A percentile compares a stretch with the other conserved stretches of the same genome.
Conservation (phyloP, 2,888 invertebrate genomes). For the Incurvaria masculella region DNA sequence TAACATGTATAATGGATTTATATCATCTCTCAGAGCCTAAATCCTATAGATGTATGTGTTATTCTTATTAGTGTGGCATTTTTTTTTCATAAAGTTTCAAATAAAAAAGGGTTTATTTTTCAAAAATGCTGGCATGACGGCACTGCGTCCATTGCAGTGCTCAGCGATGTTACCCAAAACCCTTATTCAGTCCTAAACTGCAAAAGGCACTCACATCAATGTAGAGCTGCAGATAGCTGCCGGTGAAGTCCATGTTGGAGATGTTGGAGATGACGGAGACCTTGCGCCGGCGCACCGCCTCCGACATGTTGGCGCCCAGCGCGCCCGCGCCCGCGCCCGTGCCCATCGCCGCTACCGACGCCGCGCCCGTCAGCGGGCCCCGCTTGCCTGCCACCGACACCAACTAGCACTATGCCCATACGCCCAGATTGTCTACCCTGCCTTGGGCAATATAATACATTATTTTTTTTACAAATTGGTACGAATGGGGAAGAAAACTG, state of each 20-base stretch:
- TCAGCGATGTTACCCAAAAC: not conserved
- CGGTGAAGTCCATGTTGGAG: slow-evolving; percentile 72
- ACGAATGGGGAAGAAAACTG: too few relatives aligned
- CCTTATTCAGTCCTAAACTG: slow-evolving; percentile 1
- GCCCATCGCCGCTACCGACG: slow-evolving; percentile 48
- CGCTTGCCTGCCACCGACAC: too few relatives aligned
- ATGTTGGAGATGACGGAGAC: slow-evolving; percentile 69
- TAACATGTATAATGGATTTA: too few relatives aligned
- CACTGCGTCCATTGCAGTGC: too few relatives aligned
- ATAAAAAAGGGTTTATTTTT: slow-evolving; percentile 8
- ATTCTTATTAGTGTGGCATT: not conserved
- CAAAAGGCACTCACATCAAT: slow-evolving; percentile 50
- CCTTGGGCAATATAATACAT: too few relatives aligned
- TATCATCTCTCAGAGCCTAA: too few relatives aligned
- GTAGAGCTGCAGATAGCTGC: slow-evolving; percentile 68
- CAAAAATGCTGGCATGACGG: slow-evolving; percentile 1
- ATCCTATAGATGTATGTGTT: too few relatives aligned
- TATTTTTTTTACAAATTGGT: too few relatives aligned
- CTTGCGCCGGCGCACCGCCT: slow-evolving; percentile 53
- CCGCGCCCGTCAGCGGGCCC: slow-evolving; percentile 33
- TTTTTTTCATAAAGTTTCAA: not conserved
- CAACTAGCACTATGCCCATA: slow-evolving; percentile 35
- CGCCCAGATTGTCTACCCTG: too few relatives aligned
- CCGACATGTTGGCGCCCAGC: slow-evolving; percentile 49
- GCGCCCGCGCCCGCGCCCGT: slow-evolving; percentile 44